Percentiles rank a stretch among this genome's conserved stretches.
Conservation (phyloP, 2,113 vertebrate genomes). For the Phalacrocorax pelagicus region DNA sequence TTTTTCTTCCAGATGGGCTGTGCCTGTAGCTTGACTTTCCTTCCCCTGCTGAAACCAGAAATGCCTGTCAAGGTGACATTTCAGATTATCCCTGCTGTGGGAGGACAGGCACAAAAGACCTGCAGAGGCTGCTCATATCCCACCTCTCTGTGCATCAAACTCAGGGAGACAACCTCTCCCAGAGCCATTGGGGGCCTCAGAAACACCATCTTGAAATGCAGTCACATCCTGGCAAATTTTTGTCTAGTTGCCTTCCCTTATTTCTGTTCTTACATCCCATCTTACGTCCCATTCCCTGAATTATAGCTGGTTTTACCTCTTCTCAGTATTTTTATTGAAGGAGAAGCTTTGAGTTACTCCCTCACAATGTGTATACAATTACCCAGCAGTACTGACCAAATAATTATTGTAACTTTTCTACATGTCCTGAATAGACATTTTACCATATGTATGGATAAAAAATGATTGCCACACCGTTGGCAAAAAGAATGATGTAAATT, state of each 20-base stretch:
- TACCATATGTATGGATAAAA: not conserved
- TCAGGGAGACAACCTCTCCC: not conserved
- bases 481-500: not conserved
- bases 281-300: not conserved
- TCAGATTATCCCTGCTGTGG: not conserved
- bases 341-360: not conserved
- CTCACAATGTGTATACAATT: not conserved
- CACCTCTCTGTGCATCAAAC: not conserved
- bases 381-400: not conserved
- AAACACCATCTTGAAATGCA: not conserved
- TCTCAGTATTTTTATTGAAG: not conserved
- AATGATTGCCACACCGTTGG: not conserved
- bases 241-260: not conserved
- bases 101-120: not conserved
- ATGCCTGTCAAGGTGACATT: not conserved
- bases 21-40: not conserved
- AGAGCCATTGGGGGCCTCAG: not conserved
- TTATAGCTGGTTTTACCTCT: not conserved
- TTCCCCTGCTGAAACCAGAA: not conserved
- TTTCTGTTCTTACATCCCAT: not conserved
- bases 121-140: not conserved
- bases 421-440: not conserved
- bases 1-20: not conserved
- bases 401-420: not conserved
- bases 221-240: not conserved